phyloP scores from a whole-genome alignment of 2,113 vertebrate species.

The Bos indicus region DNA sequence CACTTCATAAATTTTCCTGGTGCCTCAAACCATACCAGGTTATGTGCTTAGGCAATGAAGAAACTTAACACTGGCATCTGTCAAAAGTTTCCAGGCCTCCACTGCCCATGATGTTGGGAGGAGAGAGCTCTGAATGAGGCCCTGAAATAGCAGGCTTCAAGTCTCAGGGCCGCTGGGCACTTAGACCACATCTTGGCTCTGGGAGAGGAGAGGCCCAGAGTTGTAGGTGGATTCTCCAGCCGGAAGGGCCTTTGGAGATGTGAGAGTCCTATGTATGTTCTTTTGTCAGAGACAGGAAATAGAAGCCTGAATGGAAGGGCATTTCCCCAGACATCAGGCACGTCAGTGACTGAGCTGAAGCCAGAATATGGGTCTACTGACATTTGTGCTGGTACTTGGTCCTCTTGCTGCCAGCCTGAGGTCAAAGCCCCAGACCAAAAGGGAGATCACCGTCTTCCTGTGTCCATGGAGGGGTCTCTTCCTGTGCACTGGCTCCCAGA shows the following conservation, averaged over 20 bases:
- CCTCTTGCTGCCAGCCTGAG: background rate
- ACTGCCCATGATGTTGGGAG: background rate
- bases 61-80: background rate
- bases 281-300: background rate
- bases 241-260: background rate
- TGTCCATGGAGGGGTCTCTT: background rate
- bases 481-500: background rate
- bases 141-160: background rate
- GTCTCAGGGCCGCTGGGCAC: background rate
- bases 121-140: background rate
- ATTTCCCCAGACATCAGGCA: background rate
- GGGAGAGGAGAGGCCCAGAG: background rate
- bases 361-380: background rate
- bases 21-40: background rate
- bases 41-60: background rate
- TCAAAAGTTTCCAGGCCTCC: background rate
- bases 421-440: background rate
- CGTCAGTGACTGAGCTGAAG: background rate
- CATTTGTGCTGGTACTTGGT: background rate
- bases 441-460: background rate
- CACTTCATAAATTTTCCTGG: background rate
- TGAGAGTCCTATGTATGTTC: background rate
- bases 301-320: background rate
- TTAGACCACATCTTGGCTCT: background rate
- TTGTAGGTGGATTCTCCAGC: background rate